phyloP scores from a whole-genome alignment of 2,797 vertebrate genomes.

The Phalloptychus januarius region DNA sequence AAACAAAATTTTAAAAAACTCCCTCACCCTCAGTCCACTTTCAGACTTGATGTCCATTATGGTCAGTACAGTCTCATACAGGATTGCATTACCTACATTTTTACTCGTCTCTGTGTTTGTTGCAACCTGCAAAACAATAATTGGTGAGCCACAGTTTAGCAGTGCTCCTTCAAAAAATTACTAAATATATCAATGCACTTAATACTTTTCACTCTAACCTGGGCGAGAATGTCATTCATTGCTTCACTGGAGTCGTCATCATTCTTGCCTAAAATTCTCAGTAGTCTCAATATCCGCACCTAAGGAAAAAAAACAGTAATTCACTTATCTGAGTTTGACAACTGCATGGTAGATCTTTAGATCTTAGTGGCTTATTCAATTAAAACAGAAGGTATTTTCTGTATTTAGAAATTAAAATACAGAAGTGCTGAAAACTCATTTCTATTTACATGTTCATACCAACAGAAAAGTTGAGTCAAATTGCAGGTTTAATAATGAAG shows the following conservation, averaged over 20 bases:
- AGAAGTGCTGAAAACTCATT: neutral
- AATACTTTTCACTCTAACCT: conserved; percentile 80
- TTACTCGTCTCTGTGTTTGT: conserved; percentile 99
- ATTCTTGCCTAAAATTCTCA: conserved; percentile 96
- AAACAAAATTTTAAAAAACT: neutral
- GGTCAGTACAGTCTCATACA: conserved; percentile 98
- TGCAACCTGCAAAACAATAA: conserved; percentile 86
- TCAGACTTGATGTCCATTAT: conserved; percentile 99
- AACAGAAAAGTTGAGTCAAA: neutral
- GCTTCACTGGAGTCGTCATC: conserved; percentile 99
- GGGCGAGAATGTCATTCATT: conserved; percentile 99
- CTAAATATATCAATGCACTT: neutral
- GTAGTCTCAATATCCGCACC: conserved; percentile 98
- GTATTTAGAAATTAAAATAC: neutral
- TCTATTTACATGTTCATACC: neutral
- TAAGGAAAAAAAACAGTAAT: conserved; percentile 53
- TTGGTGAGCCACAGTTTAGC: conserved; percentile 9
- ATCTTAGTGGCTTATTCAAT: neutral
- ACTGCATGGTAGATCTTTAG: neutral
- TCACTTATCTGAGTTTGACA: conserved; percentile 2
- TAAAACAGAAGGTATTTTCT: neutral
- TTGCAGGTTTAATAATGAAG: neutral
- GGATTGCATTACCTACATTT: conserved; percentile 99
- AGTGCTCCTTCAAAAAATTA: neutral
- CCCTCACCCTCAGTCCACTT: conserved; percentile 94